Base-by-base conservation (phyloP, 2,888 invertebrate genomes). In the Chaetogeoica ovagalla region DNA sequence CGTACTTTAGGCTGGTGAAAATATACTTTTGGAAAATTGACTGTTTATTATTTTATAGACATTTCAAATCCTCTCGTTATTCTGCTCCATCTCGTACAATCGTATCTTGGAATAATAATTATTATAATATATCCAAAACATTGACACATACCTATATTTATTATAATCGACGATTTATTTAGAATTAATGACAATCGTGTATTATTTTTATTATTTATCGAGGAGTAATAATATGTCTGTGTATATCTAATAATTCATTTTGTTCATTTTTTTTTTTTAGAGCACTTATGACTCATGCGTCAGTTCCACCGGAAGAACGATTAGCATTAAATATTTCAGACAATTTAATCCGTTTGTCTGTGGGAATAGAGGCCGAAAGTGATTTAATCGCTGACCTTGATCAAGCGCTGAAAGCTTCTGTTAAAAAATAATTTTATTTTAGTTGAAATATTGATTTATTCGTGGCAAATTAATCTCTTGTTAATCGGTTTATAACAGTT, bases 241-340 rank as follows among this genome's bases (percentile, higher is more conserved):
- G 55, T 55, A 19, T 55, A 23, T 23, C 23, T 60, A 23, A 60
- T 21, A 13, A 60, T 23, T 9, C 11, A 21, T 23, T 60, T 30
- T 23, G 19, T n/a, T 23, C 81, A 81, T 82, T 83, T 82, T 79
- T 72, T n/a, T 81, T 84, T 87, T 88, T 23, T 86, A 94, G 94
- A 82, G 92, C 91, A 21, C 86, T 95, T 30, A 98, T 98, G 98
- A 98, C 98, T 0, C 98, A 98, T 85, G 94, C 97, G 1, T 95
- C 95, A 0, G 93, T 98, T 48, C 94, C 96, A 0, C 89, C 88
- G 77, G 91, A 91, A 66, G 91, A 93, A 83, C 88, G 95, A 82
- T 87, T 86, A 43, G 87, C 88, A 82, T 88, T 96, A 48, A 94
- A 94, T 19, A 96, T 98, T 83, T 92, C 91, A 0, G 93, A 96